Evolutionary conservation across 2,888 invertebrate species (phyloP).

Genomic region (Drosophila pseudotalamancana): DNA sequence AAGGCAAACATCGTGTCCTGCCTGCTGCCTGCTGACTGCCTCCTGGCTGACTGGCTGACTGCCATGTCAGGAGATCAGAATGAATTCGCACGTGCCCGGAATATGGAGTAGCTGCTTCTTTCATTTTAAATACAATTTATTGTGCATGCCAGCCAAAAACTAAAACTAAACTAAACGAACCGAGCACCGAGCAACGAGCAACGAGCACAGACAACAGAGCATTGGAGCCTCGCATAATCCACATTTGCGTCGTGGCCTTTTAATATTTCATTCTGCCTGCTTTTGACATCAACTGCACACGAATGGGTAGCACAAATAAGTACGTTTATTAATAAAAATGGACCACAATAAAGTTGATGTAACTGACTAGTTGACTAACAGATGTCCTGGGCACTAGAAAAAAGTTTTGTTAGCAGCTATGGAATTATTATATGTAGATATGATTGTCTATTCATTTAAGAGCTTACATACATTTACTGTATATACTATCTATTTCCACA

Average conservation of each 20-base stretch:
- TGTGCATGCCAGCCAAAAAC: constrained; percentile 58
- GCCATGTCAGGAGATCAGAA: constrained; percentile 70
- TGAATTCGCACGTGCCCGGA: constrained; percentile 73
- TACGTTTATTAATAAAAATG: constrained; percentile 67
- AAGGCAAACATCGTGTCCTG: constrained; percentile 75
- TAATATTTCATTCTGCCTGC: constrained; percentile 63
- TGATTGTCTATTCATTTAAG: too few species aligned
- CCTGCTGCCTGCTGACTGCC: constrained; percentile 11
- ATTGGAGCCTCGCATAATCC: constrained; percentile 53
- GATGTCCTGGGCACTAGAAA: not conserved
- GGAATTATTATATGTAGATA: too few species aligned
- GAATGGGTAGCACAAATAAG: constrained; percentile 26
- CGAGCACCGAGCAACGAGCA: constrained; percentile 27
- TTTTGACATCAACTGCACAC: constrained; percentile 10
- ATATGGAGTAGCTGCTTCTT: constrained; percentile 49
- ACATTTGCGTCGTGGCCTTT: constrained; percentile 61
- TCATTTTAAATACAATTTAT: constrained; percentile 78
- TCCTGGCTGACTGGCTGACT: constrained; percentile 26
- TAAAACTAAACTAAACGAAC: constrained; percentile 59
- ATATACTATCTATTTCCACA: too few species aligned
- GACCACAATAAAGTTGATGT: constrained; percentile 1
- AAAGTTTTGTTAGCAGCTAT: too few species aligned
- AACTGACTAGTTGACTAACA: not conserved
- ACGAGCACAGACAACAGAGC: too few species aligned
- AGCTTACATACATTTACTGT: too few species aligned